Percentiles rank a stretch among this genome's conserved stretches.
Evolutionary conservation across 2,113 vertebrate species (phyloP).

Genomic region (Synodontis membranacea): DNA sequence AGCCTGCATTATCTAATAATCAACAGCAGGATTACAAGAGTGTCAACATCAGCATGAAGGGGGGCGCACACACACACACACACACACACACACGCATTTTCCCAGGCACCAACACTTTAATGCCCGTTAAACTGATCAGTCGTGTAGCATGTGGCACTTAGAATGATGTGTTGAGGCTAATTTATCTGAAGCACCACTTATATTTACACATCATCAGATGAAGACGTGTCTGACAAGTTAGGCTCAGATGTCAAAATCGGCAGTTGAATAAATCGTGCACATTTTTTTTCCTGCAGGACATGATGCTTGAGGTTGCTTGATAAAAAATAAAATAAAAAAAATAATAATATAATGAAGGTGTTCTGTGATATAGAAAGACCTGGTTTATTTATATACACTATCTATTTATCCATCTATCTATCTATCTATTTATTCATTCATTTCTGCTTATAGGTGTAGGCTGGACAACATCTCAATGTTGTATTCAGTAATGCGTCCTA

Average conservation of each 20-base stretch:
- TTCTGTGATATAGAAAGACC: not conserved
- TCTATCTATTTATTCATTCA: too few species aligned
- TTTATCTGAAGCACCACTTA: not conserved
- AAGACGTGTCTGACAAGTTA: not conserved
- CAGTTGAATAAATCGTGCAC: not conserved
- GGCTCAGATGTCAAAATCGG: not conserved
- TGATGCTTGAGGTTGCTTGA: not conserved
- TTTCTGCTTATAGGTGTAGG: not conserved
- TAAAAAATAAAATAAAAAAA: not conserved
- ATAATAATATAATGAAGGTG: not conserved
- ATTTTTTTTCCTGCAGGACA: not conserved
- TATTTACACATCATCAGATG: conserved; percentile 4
- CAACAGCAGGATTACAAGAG: conserved; percentile 73
- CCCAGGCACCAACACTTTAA: conserved; percentile 26
- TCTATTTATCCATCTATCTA: too few species aligned
- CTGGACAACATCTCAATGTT: too few species aligned
- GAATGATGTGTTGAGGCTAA: conserved; percentile 14
- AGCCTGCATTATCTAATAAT: conserved; percentile 67
- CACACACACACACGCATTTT: conserved; percentile 1
- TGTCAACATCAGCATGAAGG: conserved; percentile 70
- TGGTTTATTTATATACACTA: too few species aligned
- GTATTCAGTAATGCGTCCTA: not conserved
- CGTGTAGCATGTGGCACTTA: conserved; percentile 31
- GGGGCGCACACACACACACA: conserved; percentile 36
- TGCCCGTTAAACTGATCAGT: conserved; percentile 27